phyloP scores from a whole-genome alignment of 2,113 vertebrate species.

The Dermatemys mawii region DNA sequence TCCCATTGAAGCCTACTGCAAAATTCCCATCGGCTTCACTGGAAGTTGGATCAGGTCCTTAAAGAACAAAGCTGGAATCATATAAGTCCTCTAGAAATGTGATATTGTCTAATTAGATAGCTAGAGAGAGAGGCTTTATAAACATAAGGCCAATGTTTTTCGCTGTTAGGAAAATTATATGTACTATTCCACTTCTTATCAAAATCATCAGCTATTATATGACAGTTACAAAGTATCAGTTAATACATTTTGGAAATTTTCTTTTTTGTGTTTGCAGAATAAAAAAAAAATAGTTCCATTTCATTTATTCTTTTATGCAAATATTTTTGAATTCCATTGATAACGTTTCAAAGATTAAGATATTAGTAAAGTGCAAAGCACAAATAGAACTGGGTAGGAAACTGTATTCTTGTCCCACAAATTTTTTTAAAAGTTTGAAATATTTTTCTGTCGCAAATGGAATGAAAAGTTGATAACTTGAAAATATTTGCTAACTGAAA shows the following conservation, averaged over 20 bases:
- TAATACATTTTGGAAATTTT: background rate
- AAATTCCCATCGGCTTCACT: constrained; percentile 23
- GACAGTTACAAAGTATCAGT: background rate
- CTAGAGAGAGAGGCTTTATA: background rate
- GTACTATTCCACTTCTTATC: background rate
- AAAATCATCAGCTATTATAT: background rate
- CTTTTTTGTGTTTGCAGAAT: background rate
- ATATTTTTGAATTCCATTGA: background rate
- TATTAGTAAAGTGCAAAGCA: background rate
- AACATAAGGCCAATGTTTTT: constrained; percentile 42
- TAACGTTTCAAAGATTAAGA: background rate
- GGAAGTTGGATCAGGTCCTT: constrained; percentile 16
- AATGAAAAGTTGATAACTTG: background rate
- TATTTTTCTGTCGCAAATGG: background rate
- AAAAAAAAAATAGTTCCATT: background rate
- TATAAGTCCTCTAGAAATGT: constrained; percentile 50
- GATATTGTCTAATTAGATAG: constrained; percentile 36
- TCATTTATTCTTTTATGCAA: background rate
- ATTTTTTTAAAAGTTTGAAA: background rate
- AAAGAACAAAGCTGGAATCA: constrained; percentile 31
- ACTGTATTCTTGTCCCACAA: background rate
- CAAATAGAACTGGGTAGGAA: background rate
- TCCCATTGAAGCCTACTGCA: constrained; percentile 13
- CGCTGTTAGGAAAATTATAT: constrained; percentile 53
- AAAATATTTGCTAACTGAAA: background rate